These are phyloP conservation scores for Drosophila chauvacae DNA, from an alignment of 1,140 invertebrate genomes.

Conservation along the genomic window DNA sequence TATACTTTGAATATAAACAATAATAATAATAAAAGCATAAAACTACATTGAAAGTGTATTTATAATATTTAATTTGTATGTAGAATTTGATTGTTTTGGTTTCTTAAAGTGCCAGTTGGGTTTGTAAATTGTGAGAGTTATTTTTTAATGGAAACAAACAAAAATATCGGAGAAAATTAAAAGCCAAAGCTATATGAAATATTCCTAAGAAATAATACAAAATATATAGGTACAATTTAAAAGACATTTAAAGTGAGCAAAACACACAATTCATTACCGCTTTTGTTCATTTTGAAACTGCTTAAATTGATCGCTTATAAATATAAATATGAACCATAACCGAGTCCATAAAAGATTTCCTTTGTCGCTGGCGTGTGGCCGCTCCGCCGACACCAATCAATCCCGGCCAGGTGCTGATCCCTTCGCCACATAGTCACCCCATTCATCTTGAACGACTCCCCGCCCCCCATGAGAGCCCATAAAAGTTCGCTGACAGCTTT, in stretches of 20 bases:
- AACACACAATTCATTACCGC: not conserved
- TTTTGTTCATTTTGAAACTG: not conserved
- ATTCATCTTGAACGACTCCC: conserved; percentile 2
- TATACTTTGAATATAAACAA: not conserved
- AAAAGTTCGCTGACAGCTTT: conserved; percentile 73
- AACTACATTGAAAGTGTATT: not conserved
- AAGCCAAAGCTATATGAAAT: not conserved
- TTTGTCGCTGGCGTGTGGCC: conserved; percentile 30
- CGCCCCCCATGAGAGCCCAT: conserved; percentile 37
- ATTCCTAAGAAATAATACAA: not conserved
- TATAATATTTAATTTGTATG: not conserved
- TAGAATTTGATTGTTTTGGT: not conserved
- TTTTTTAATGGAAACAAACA: not conserved
- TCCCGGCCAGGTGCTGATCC: conserved; percentile 32
- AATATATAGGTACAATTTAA: not conserved
- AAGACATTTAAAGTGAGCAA: not conserved
- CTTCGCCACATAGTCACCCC: conserved; percentile 13
- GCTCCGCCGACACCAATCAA: conserved; percentile 15
- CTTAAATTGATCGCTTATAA: conserved; percentile 13
- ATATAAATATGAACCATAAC: not conserved
- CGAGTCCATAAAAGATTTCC: not conserved
- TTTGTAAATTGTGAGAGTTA: not conserved
- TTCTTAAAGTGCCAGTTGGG: not conserved
- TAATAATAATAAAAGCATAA: not conserved
- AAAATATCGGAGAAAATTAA: not conserved